Percentiles rank a stretch among this genome's conserved stretches.
Conservation (phyloP, 2,888 invertebrate species). For the Agriopis marginaria region DNA sequence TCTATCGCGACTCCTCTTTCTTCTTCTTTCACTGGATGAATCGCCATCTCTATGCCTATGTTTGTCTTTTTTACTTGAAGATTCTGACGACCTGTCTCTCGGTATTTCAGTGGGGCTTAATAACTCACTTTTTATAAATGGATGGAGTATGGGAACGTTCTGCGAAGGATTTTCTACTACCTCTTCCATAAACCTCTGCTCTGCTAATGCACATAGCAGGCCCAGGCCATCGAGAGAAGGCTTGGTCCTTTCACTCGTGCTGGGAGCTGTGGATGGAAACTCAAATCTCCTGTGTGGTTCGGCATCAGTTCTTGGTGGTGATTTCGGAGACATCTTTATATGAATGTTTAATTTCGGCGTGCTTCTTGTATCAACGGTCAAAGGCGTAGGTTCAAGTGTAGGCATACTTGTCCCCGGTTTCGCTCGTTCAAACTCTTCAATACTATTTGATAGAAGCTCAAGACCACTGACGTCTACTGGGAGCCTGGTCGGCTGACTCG, state of each 20-base stretch:
- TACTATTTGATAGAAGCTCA: slow-evolving; percentile 93
- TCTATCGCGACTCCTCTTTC: slow-evolving; percentile 73
- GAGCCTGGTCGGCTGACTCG: slow-evolving; percentile 51
- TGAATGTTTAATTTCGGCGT: slow-evolving; percentile 74
- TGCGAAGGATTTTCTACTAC: slow-evolving; percentile 78
- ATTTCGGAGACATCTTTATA: slow-evolving; percentile 79
- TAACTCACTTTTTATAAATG: slow-evolving; percentile 75
- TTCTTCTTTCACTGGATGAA: slow-evolving; percentile 73
- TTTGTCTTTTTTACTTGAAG: slow-evolving; percentile 68
- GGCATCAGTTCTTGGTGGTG: slow-evolving; percentile 71
- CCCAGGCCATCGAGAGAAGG: slow-evolving; percentile 89
- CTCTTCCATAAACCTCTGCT: slow-evolving; percentile 93
- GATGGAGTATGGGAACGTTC: slow-evolving; percentile 56
- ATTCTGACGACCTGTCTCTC: slow-evolving; percentile 53
- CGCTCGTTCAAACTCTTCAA: slow-evolving; percentile 90
- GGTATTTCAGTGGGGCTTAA: slow-evolving; percentile 69
- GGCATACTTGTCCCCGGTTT: slow-evolving; percentile 74
- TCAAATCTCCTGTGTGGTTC: slow-evolving; percentile 75
- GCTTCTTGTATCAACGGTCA: slow-evolving; percentile 77
- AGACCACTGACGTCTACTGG: slow-evolving; percentile 92
- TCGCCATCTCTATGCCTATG: slow-evolving; percentile 74
- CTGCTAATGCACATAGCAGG: slow-evolving; percentile 93
- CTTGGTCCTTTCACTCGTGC: slow-evolving; percentile 67
- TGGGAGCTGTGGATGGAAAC: slow-evolving; percentile 65
- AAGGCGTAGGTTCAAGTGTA: slow-evolving; percentile 63